These are phyloP conservation scores for Dromas ardeola DNA, from an alignment of 2,113 vertebrate genomes.

Conservation along the genomic window DNA sequence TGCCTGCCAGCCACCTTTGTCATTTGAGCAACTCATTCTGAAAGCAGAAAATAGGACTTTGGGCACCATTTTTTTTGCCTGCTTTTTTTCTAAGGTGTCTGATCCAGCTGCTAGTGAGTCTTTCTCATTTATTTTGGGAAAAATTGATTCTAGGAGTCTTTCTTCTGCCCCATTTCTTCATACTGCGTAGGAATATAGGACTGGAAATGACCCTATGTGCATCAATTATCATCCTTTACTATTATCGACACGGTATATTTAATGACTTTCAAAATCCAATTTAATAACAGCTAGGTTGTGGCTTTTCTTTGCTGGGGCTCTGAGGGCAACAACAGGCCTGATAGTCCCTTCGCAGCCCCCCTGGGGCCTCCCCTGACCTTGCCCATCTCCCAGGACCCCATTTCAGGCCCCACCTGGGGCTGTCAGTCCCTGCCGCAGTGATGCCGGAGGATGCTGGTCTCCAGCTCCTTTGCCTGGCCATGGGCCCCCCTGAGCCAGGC, in stretches of 20 bases:
- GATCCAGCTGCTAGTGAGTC: neutral
- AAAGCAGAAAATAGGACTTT: neutral
- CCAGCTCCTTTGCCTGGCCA: neutral
- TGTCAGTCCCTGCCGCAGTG: neutral
- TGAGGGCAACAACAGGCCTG: neutral
- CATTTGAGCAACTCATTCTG: neutral
- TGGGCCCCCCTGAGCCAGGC: neutral
- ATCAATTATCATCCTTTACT: neutral
- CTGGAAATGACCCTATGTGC: neutral
- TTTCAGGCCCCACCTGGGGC: neutral
- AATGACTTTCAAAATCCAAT: neutral
- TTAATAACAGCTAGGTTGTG: neutral
- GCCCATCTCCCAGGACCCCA: neutral
- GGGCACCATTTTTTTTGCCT: neutral
- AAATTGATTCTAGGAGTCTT: neutral
- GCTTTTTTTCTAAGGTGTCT: neutral
- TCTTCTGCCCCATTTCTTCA: neutral
- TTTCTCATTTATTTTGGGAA: neutral
- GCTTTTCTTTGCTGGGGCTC: neutral
- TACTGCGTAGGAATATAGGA: neutral
- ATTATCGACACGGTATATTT: neutral
- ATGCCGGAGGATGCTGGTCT: neutral
- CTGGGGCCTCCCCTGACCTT: fast-evolving
- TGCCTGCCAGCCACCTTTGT: neutral
- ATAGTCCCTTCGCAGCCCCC: neutral